phyloP scores from a whole-genome alignment of 2,888 invertebrate genomes.

The Yponomeuta sedellus region DNA sequence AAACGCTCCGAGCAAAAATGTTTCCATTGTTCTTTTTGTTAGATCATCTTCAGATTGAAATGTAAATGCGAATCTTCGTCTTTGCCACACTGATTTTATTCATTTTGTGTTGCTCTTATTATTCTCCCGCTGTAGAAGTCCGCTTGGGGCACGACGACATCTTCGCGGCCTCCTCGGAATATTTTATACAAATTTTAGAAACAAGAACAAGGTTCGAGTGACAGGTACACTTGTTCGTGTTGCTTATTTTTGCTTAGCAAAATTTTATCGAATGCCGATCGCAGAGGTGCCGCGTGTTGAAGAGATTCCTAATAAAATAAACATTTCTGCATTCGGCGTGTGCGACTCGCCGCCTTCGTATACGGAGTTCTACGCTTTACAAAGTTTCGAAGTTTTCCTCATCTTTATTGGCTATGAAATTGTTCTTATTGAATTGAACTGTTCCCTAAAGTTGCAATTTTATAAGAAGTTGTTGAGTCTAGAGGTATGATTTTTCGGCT shows the following conservation, averaged over 20 bases:
- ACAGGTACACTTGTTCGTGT: slow-evolving; percentile 72
- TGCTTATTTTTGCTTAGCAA: slow-evolving; percentile 68
- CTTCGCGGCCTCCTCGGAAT: slow-evolving; percentile 57
- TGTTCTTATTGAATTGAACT: slow-evolving; percentile 68
- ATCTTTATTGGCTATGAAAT: slow-evolving; percentile 58
- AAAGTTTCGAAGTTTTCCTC: slow-evolving; percentile 66
- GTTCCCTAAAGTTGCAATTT: slow-evolving; percentile 25
- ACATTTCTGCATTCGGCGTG: slow-evolving; percentile 54
- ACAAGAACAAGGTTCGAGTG: slow-evolving; percentile 70
- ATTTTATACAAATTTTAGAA: slow-evolving; percentile 76
- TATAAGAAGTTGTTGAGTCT: not conserved
- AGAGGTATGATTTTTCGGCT: not conserved
- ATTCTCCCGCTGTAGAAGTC: slow-evolving; percentile 37
- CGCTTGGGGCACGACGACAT: slow-evolving; percentile 18
- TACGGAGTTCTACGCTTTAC: slow-evolving; percentile 47
- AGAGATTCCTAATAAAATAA: slow-evolving; percentile 68
- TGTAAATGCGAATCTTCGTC: slow-evolving; percentile 14
- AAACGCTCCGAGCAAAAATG: not conserved
- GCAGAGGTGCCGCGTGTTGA: slow-evolving; percentile 55
- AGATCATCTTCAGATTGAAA: slow-evolving; percentile 12
- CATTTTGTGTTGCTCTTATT: slow-evolving; percentile 47
- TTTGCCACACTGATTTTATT: slow-evolving; percentile 29
- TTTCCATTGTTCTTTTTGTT: slow-evolving; percentile 11
- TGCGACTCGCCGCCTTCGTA: slow-evolving; percentile 52
- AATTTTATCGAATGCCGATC: slow-evolving; percentile 68